Conservation (phyloP, 2,888 invertebrate species). For the Cepaea hortensis region DNA sequence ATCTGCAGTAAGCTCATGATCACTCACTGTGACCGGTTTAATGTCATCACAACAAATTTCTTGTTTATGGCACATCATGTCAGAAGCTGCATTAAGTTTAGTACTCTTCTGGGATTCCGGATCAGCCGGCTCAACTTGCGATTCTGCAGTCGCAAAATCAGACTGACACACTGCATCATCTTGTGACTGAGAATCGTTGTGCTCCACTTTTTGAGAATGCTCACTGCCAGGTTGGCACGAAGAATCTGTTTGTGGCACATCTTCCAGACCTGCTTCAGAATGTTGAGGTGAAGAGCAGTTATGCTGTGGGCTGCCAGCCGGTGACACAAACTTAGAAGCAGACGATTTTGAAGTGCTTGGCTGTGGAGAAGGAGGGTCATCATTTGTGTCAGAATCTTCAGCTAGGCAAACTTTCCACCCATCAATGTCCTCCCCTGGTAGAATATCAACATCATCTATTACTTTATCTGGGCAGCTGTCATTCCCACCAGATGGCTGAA, state of each 20-base stretch:
- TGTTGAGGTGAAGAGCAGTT: neutral
- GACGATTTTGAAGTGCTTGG: neutral
- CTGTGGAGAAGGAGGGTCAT: neutral
- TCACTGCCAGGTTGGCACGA: neutral
- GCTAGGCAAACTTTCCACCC: conserved; percentile 42
- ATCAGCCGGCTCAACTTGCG: neutral
- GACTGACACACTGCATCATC: neutral
- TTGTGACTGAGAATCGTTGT: neutral
- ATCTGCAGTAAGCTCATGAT: neutral
- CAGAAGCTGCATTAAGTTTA: neutral
- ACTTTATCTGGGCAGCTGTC: neutral
- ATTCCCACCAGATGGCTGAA: neutral
- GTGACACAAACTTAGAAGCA: neutral
- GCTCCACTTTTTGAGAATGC: neutral
- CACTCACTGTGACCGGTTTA: neutral
- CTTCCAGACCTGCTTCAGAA: neutral
- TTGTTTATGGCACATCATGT: neutral
- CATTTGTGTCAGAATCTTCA: conserved; percentile 35
- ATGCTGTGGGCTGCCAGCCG: neutral
- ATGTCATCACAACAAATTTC: neutral
- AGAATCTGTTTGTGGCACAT: neutral
- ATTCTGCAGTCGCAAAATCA: neutral
- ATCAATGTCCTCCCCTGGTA: conserved; percentile 21
- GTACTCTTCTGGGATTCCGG: neutral
- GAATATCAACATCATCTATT: neutral